phyloP scores from a whole-genome alignment of 2,113 vertebrate genomes.

The Telmatochromis sp. region DNA sequence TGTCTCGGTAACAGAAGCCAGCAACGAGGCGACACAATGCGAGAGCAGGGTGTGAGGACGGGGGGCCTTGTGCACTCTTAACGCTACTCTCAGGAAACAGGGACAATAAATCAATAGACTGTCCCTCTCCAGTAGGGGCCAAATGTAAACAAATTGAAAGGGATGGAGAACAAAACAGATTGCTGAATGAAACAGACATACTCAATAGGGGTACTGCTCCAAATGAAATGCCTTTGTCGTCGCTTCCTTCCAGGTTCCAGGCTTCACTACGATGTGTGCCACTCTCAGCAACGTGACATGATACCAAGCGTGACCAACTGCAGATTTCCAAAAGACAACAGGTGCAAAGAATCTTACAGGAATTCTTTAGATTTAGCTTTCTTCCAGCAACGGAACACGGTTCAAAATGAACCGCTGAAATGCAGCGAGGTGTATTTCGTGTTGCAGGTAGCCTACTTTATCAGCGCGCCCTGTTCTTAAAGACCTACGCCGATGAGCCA shows the following conservation, averaged over 20 bases:
- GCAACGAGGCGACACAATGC: slow-evolving; percentile 42
- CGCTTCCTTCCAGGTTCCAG: slow-evolving; percentile 14
- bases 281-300: not conserved
- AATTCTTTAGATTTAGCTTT: not conserved
- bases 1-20: slow-evolving; percentile 35
- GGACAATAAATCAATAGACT: slow-evolving; percentile 70
- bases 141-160: slow-evolving; percentile 74
- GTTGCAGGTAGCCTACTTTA: slow-evolving; percentile 29
- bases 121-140: slow-evolving; percentile 64
- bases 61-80: slow-evolving; percentile 33
- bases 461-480: not conserved
- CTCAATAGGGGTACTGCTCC: slow-evolving; percentile 51
- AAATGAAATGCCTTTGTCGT: slow-evolving; percentile 48
- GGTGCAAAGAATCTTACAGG: not conserved
- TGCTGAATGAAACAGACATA: slow-evolving; percentile 60
- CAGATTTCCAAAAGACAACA: slow-evolving; percentile 17
- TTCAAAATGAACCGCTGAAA: slow-evolving; percentile 6
- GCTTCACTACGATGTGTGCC: slow-evolving; percentile 3
- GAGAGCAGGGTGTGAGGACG: slow-evolving; percentile 30
- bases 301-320: not conserved
- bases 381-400: not conserved
- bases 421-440: not conserved
- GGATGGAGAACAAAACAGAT: slow-evolving; percentile 63
- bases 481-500: slow-evolving; percentile 24
- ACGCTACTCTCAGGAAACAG: slow-evolving; percentile 55